Conservation (phyloP, 1,140 invertebrate genomes). For the Metopolophium dirhodum region DNA sequence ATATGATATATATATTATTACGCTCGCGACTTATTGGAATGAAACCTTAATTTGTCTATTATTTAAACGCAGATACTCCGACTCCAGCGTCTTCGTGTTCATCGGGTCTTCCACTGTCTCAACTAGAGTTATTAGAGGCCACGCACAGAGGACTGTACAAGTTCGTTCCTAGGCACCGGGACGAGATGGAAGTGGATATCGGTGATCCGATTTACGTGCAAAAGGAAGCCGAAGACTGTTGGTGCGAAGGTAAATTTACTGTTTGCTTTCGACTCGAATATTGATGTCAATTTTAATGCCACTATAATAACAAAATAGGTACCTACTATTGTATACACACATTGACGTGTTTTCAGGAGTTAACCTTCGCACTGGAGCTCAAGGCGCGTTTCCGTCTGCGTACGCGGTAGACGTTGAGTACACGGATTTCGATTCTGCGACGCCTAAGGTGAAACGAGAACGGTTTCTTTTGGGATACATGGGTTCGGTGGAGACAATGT, state of each 20-base stretch:
- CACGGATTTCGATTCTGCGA: constrained; percentile 88
- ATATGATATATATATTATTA: not conserved
- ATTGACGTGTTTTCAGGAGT: constrained; percentile 70
- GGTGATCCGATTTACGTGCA: constrained; percentile 97
- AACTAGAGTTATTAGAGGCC: constrained; percentile 87
- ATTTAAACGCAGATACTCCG: constrained; percentile 65
- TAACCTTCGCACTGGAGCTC: constrained; percentile 87
- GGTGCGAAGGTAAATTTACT: constrained; percentile 86
- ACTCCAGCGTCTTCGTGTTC: constrained; percentile 67
- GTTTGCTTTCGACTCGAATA: not conserved
- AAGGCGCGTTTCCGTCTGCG: constrained; percentile 95
- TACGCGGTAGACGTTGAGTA: constrained; percentile 97
- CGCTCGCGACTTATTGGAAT: not conserved
- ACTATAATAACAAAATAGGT: not conserved
- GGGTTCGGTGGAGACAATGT: constrained; percentile 92
- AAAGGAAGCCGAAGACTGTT: constrained; percentile 94
- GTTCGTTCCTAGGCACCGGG: constrained; percentile 91
- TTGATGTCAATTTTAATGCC: not conserved
- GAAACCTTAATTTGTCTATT: not conserved
- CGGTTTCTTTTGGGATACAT: constrained; percentile 92
- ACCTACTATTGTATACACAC: not conserved
- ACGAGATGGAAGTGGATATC: constrained; percentile 95
- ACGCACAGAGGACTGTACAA: constrained; percentile 95
- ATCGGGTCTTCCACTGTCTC: constrained; percentile 76
- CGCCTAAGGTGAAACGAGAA: constrained; percentile 83